Percentiles rank a stretch among this genome's conserved stretches.
Conservation (phyloP, 2,113 vertebrate genomes). For the Oryctolagus cuniculus region DNA sequence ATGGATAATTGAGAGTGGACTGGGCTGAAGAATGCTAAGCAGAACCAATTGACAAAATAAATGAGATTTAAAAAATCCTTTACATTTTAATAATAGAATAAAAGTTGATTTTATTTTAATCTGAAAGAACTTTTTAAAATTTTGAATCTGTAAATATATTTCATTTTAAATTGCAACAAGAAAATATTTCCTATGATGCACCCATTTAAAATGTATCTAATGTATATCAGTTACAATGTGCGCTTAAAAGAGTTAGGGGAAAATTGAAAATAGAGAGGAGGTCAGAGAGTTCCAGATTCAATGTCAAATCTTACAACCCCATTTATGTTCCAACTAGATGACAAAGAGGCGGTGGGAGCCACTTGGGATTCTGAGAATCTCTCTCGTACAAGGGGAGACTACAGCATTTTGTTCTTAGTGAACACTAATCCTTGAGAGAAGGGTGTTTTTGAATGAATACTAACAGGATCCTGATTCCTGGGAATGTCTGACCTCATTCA, state of each 20-base stretch:
- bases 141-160: slow-evolving; percentile 62
- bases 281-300: slow-evolving; percentile 62
- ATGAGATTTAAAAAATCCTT: slow-evolving; percentile 78
- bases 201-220: slow-evolving; percentile 28
- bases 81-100: slow-evolving; percentile 73
- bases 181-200: slow-evolving; percentile 7
- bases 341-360: not conserved
- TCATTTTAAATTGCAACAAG: slow-evolving; percentile 42
- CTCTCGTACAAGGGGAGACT: not conserved
- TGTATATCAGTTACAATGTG: slow-evolving; percentile 2
- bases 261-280: slow-evolving; percentile 46
- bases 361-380: slow-evolving; percentile 54
- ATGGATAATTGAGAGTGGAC: slow-evolving; percentile 78
- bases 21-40: slow-evolving; percentile 73
- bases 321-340: slow-evolving; percentile 26
- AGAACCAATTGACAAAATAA: slow-evolving; percentile 79
- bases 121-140: slow-evolving; percentile 39
- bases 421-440: not conserved
- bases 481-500: not conserved
- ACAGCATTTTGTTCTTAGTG: not conserved
- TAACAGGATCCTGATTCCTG: slow-evolving; percentile 31
- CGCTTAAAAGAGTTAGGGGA: slow-evolving; percentile 21
- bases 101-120: not conserved
- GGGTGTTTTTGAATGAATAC: not conserved
- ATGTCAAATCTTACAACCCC: slow-evolving; percentile 54